These are phyloP conservation scores for Poeciliopsis turneri DNA, from an alignment of 2,797 vertebrate species.

Conservation along the genomic window DNA sequence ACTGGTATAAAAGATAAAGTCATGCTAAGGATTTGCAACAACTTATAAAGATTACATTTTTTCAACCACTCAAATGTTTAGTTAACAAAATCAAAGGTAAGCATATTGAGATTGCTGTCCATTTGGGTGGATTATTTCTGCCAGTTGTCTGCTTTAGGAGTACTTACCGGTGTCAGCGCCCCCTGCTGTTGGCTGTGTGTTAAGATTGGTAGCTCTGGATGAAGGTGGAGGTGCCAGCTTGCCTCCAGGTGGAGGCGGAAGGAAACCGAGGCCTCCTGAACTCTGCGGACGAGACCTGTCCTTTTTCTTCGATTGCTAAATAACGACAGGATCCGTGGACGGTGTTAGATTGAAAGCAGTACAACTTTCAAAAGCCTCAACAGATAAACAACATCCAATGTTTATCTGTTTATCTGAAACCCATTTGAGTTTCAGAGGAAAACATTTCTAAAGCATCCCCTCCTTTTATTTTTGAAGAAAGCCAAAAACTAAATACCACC, in stretches of 20 bases:
- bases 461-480: not conserved
- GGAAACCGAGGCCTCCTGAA: constrained; percentile 86
- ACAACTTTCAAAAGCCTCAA: not conserved
- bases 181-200: constrained; percentile 61
- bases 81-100: not conserved
- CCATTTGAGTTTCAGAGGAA: not conserved
- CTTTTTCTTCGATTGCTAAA: constrained; percentile 89
- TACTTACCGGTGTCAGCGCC: constrained; percentile 71
- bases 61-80: not conserved
- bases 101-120: not conserved
- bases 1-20: not conserved
- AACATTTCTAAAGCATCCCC: not conserved
- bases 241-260: constrained; percentile 92
- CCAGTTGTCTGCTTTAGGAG: not conserved
- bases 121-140: not conserved
- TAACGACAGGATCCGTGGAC: constrained; percentile 2
- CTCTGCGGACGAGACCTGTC: constrained; percentile 84
- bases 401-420: not conserved
- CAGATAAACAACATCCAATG: not conserved
- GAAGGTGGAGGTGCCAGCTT: constrained; percentile 83
- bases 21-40: not conserved
- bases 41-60: not conserved
- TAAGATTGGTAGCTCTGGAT: constrained; percentile 74
- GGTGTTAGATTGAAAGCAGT: not conserved
- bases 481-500: not conserved